Conservation (phyloP, 2,888 invertebrate species). For the Acleris emargana region DNA sequence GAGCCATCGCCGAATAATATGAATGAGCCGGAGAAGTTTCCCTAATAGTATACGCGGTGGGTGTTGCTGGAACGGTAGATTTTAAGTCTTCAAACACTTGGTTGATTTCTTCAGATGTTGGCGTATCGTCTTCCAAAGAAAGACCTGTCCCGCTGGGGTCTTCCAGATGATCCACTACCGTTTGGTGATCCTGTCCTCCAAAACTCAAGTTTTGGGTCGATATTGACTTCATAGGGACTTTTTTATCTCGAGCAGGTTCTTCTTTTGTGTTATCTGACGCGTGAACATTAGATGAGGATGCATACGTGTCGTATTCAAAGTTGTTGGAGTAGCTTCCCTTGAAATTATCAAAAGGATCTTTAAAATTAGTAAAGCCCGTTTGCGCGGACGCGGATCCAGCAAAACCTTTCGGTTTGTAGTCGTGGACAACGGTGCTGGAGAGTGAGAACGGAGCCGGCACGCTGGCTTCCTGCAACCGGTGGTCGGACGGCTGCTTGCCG, state of each 20-base stretch:
- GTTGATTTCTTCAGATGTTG: slow-evolving; percentile 57
- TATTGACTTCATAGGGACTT: slow-evolving; percentile 69
- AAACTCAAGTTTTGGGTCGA: slow-evolving; percentile 76
- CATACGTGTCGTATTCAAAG: slow-evolving; percentile 67
- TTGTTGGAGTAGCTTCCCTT: slow-evolving; percentile 65
- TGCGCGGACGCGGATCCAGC: slow-evolving; percentile 45
- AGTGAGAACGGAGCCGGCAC: slow-evolving; percentile 64
- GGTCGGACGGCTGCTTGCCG: slow-evolving; percentile 57
- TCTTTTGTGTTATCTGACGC: slow-evolving; percentile 57
- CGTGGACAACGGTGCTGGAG: slow-evolving; percentile 69
- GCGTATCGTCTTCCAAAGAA: slow-evolving; percentile 50
- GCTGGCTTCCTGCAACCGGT: slow-evolving; percentile 56
- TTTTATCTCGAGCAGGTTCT: slow-evolving; percentile 51
- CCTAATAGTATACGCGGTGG: slow-evolving; percentile 62
- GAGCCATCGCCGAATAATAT: slow-evolving; percentile 69
- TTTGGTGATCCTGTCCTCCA: slow-evolving; percentile 68
- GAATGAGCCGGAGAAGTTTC: slow-evolving; percentile 66
- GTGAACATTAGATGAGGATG: slow-evolving; percentile 66
- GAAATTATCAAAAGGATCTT: slow-evolving; percentile 62
- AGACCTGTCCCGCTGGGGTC: slow-evolving; percentile 52
- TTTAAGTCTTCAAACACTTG: slow-evolving; percentile 54
- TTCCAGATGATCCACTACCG: slow-evolving; percentile 66
- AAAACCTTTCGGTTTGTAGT: slow-evolving; percentile 64
- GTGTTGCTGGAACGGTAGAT: slow-evolving; percentile 49
- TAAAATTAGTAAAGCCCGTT: slow-evolving; percentile 55